Evolutionary conservation across 2,888 invertebrate species (phyloP), one percentile per base, ranked within the genome.

Genomic region (Eupelmus urozonus): DNA sequence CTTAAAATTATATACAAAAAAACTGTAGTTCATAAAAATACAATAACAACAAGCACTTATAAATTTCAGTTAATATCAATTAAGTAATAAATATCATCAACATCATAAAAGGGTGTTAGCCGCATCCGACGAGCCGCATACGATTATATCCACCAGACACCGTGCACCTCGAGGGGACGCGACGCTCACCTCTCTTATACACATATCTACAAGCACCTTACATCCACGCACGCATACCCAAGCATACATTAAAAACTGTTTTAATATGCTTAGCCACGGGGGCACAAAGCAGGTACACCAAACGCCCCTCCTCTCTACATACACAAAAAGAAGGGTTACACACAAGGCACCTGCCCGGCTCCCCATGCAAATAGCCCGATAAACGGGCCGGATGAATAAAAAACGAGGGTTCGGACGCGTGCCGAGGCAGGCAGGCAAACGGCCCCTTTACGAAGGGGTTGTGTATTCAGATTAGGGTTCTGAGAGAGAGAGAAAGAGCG

Each of bases 401-500:
- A 55, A 55, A 55, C 7, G 4, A 16, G 55, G 27, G 29, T 7
- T 13, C 20, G 27, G n/a, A n/a, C 18, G 57, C 57, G 49, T 34
- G 5, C 13, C 51, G 66, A 65, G 42, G 9, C 49, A 2, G 2
- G 49, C n/a, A n/a, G n/a, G n/a, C n/a, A n/a, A n/a, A n/a, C n/a
- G n/a, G n/a, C n/a, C n/a, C n/a, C n/a, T n/a, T n/a, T 49, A 51
- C 45, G n/a, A 84, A 87, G 85, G 87, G 88, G 88, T 87, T 84
- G 25, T 79, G 69, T 85, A 89, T 89, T 89, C 88, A 89, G 88
- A 89, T 88, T 86, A 88, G 85, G 84, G 83, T 80, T 81, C 79
- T 70, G 42, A 9, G 40, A 69, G 51, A 29, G 13, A 2, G 20
- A 69, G 51, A 29, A 9, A 2, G 20, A 55, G 57, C 70, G 60